Percentiles rank a stretch among this genome's conserved stretches.
These are phyloP conservation scores for Glaucidium brasilianum DNA, from an alignment of 2,113 vertebrate species.

Conservation along the genomic window DNA sequence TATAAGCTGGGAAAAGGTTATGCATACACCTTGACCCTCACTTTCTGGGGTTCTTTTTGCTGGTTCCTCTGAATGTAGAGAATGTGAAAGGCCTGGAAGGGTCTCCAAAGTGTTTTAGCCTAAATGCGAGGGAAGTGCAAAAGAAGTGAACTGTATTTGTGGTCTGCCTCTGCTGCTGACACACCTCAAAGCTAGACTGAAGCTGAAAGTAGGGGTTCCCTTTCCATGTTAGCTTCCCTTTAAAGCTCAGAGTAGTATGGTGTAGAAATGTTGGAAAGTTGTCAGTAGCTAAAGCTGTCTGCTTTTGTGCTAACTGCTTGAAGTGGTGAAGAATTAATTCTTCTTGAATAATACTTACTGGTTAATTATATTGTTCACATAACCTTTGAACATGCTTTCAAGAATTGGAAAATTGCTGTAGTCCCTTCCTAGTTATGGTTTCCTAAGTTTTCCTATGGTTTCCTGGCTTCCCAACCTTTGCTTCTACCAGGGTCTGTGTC, in stretches of 20 bases:
- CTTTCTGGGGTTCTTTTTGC: background rate
- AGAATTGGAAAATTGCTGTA: background rate
- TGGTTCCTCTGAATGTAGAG: background rate
- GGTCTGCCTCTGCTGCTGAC: background rate
- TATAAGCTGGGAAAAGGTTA: background rate
- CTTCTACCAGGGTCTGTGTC: background rate
- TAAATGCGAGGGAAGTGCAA: background rate
- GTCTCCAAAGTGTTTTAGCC: background rate
- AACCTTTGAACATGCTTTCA: background rate
- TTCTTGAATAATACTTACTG: background rate
- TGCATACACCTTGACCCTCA: background rate
- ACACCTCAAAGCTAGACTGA: background rate
- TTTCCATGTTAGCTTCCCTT: background rate
- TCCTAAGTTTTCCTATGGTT: background rate
- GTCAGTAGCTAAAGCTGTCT: background rate
- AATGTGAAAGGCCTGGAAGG: background rate
- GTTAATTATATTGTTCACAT: background rate
- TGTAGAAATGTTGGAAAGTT: background rate
- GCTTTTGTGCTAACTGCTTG: background rate
- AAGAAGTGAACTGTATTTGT: background rate
- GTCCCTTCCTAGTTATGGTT: background rate
- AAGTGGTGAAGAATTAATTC: background rate
- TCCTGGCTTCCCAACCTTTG: background rate
- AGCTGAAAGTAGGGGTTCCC: background rate
- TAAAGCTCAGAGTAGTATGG: background rate